A percentile compares a stretch with the other conserved stretches of the same genome.
Evolutionary conservation across 2,797 vertebrate species (phyloP).

Genomic region (Cynodonichthys magdalenae): DNA sequence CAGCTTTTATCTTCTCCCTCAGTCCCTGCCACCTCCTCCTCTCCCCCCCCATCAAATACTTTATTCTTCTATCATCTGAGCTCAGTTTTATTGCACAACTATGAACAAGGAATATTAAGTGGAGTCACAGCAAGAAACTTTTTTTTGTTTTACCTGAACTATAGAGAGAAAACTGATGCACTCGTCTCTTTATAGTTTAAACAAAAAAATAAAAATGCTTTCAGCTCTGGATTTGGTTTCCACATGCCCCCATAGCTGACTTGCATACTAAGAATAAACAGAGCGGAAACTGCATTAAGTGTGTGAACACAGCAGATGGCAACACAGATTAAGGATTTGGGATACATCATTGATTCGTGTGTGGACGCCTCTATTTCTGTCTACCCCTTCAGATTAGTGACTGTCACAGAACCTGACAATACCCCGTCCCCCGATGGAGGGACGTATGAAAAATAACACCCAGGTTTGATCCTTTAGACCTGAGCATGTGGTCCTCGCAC

Average conservation of each 20-base stretch:
- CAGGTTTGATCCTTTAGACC: constrained; percentile 7
- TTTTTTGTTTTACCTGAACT: constrained; percentile 32
- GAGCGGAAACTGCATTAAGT: constrained; percentile 49
- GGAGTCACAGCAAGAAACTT: constrained; percentile 42
- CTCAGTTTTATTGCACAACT: constrained; percentile 45
- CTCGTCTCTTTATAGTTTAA: constrained; percentile 33
- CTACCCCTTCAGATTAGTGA: constrained; percentile 35
- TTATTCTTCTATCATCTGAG: constrained; percentile 46
- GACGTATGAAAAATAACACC: constrained; percentile 18
- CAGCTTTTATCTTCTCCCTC: constrained; percentile 46
- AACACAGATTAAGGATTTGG: constrained; percentile 70
- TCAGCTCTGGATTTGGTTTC: constrained; percentile 51
- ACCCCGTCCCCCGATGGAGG: constrained; percentile 3
- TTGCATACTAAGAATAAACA: constrained; percentile 58
- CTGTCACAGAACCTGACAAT: constrained; percentile 15
- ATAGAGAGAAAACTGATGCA: constrained; percentile 32
- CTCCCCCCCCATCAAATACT: constrained; percentile 51
- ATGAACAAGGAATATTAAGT: constrained; percentile 56
- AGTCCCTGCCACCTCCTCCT: constrained; percentile 52
- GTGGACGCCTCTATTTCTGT: constrained; percentile 29
- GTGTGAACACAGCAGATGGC: constrained; percentile 70
- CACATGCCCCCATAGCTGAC: constrained; percentile 40
- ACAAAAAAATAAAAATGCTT: constrained; percentile 46
- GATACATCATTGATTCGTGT: constrained; percentile 40
- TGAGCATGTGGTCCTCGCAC: neutral